These are phyloP conservation scores for Dryobota labecula DNA, from an alignment of 2,888 invertebrate genomes.

Conservation along the genomic window DNA sequence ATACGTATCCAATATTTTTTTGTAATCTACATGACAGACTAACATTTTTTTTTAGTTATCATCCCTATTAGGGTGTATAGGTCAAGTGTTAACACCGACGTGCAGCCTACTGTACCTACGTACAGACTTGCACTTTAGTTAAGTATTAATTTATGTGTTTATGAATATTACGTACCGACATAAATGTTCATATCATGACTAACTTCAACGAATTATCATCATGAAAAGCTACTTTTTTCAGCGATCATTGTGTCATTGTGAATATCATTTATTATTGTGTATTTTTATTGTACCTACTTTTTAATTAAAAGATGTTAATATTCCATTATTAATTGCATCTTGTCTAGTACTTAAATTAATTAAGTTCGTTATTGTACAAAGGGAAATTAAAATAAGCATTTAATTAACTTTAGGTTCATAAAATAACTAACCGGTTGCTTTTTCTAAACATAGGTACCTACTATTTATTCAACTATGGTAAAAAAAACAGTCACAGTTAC, in stretches of 20 bases:
- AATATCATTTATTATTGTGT: not conserved
- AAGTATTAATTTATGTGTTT: not conserved
- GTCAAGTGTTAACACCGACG: not conserved
- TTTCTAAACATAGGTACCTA: not conserved
- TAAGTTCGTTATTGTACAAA: not conserved
- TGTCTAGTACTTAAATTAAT: not conserved
- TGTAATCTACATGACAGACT: no score
- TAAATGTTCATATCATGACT: not conserved
- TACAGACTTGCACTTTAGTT: not conserved
- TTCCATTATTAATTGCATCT: not conserved
- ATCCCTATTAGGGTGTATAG: no score
- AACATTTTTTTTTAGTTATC: no score
- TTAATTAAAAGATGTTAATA: not conserved
- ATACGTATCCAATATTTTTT: no score
- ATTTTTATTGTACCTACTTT: not conserved
- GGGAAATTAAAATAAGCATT: not conserved
- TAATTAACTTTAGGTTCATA: not conserved
- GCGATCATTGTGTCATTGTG: not conserved
- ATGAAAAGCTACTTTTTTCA: not conserved
- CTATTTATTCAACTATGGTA: not conserved
- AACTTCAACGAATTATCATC: not conserved
- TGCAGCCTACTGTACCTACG: not conserved
- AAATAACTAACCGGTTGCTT: not conserved
- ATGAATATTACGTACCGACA: not conserved
- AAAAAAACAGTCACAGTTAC: not conserved